A percentile compares a stretch with the other conserved stretches of the same genome.
phyloP scores from a whole-genome alignment of 2,888 invertebrate genomes.

The Malthinus flaveolus region DNA sequence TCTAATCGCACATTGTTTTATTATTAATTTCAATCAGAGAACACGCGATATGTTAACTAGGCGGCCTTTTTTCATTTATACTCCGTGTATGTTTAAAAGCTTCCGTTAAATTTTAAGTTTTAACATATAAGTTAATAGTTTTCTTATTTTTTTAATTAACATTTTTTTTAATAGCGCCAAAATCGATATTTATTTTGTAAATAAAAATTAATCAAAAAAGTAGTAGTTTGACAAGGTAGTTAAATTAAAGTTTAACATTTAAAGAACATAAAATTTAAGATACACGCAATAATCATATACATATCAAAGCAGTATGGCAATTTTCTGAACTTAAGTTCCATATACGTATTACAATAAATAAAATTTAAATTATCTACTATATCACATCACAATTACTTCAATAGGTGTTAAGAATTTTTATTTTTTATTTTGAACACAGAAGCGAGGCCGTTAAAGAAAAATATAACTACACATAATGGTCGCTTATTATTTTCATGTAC shows the following conservation, averaged over 20 bases:
- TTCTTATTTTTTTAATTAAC: neutral
- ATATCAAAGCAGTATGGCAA: slow-evolving; percentile 31
- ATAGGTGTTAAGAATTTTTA: slow-evolving; percentile 38
- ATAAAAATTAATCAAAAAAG: neutral
- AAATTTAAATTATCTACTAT: slow-evolving; percentile 35
- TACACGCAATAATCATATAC: slow-evolving; percentile 34
- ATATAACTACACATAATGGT: slow-evolving; percentile 23
- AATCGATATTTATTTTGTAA: slow-evolving; percentile 1
- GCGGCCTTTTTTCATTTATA: slow-evolving; percentile 19
- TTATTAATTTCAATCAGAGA: slow-evolving; percentile 45
- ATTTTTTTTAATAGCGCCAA: neutral
- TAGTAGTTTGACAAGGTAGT: slow-evolving; percentile 6
- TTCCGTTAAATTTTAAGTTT: slow-evolving; percentile 22
- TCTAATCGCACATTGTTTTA: slow-evolving; percentile 39
- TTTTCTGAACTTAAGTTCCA: slow-evolving; percentile 30
- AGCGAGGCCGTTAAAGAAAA: slow-evolving; percentile 33
- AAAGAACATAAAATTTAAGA: slow-evolving; percentile 31
- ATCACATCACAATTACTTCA: slow-evolving; percentile 30
- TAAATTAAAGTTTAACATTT: slow-evolving; percentile 23
- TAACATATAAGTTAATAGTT: neutral
- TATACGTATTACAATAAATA: slow-evolving; percentile 33
- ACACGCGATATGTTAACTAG: slow-evolving; percentile 23
- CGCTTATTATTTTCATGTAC: slow-evolving; percentile 32
- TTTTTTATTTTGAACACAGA: slow-evolving; percentile 31
- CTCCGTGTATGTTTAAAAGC: slow-evolving; percentile 4